Percentiles rank a stretch among this genome's conserved stretches.
Evolutionary conservation across 2,113 vertebrate genomes (phyloP).

Genomic region (Antechinus flavipes): DNA sequence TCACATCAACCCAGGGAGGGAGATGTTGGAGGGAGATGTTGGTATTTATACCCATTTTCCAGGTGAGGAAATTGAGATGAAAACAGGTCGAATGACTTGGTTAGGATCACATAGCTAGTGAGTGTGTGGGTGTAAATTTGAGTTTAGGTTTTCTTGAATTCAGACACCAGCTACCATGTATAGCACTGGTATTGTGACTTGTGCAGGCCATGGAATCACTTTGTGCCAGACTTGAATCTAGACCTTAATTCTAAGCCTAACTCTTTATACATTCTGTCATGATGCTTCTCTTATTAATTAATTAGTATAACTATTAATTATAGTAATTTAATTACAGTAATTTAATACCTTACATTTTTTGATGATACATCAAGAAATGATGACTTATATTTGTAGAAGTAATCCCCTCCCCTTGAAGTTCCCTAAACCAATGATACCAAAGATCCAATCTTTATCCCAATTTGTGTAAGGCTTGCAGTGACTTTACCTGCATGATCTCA

Average conservation of each 20-base stretch:
- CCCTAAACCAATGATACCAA: neutral
- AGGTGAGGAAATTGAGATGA: neutral
- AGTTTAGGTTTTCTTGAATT: neutral
- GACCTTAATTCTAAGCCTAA: neutral
- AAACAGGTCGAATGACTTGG: neutral
- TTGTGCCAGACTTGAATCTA: neutral
- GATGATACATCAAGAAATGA: neutral
- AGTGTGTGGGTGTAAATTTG: neutral
- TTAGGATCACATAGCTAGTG: neutral
- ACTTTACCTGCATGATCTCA: neutral
- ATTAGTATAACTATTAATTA: neutral
- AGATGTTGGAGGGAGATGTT: neutral
- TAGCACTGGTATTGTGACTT: no score
- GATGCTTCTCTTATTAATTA: neutral
- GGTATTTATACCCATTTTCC: neutral
- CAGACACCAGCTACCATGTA: neutral
- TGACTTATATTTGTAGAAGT: neutral
- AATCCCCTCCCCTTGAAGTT: neutral
- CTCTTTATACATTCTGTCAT: neutral
- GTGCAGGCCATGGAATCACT: neutral
- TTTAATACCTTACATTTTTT: neutral
- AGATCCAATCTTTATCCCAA: neutral
- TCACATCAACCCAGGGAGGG: neutral
- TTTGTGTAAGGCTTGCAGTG: neutral
- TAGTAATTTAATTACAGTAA: neutral